Evolutionary conservation across 1,140 invertebrate species (phyloP), one percentile per base, ranked within the genome.

Genomic region (Drosophila melanogaster): DNA sequence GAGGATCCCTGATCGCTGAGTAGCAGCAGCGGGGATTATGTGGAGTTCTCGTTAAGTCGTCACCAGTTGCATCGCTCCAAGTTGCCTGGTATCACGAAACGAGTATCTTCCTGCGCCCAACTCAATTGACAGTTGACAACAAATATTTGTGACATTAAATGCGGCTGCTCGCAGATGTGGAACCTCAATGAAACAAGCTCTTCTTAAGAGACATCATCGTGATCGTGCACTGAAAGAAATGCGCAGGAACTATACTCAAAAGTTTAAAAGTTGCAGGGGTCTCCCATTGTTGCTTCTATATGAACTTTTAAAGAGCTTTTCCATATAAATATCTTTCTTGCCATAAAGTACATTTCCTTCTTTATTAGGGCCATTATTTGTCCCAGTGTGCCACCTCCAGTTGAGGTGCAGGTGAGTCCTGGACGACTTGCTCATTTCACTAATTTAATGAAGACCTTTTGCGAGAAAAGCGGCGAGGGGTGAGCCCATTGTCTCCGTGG

Each of bases 371-470:
- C 2, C 46, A 3, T 15, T 41, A 44, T 50, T 53, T 64, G 41
- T 67, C 5, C 6, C 14, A 67, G 64, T 67, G 38, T 37, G n/a
- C 47, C 43, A 33, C 46, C 44, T 41, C 12, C 55, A 49, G 22
- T 41, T 22, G 19, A 40, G 24, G 26, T 59, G 59, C 79, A 43
- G 67, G 79, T 78, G 81, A 62, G 22, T 59, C 54, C 79, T 47
- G 58, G 40, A 17, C 53, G 54, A 76, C 71, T 73, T 84, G 77
- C 85, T 90, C 84, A 87, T 89, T 90, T 84, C 84, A 89, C 84
- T 87, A 87, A 87, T 87, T 87, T 87, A 87, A 87, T 87, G 84
- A 87, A 87, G 84, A 87, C 85, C 84, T 87, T 77, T 79, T 89
- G 77, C 72, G 56, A 74, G 77, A 51, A 43, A 56, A 46, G 67